phyloP scores from a whole-genome alignment of 2,888 invertebrate species.

The Campoplex capitator region DNA sequence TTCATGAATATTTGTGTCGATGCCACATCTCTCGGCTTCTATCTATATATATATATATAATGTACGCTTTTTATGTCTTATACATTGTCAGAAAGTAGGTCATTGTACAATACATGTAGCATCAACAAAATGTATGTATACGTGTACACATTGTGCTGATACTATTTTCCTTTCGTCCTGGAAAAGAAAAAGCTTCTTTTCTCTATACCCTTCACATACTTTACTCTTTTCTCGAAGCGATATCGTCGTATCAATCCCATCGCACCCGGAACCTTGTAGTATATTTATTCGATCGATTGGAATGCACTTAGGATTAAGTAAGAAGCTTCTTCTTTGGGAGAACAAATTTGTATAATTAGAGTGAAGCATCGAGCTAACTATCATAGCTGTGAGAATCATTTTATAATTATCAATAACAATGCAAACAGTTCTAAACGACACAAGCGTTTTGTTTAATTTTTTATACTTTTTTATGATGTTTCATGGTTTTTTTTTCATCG shows the following conservation, averaged over 20 bases:
- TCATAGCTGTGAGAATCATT: background rate
- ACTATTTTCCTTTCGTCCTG: constrained; percentile 12
- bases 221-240: background rate
- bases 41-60: background rate
- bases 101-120: background rate
- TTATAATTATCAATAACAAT: background rate
- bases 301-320: background rate
- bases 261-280: background rate
- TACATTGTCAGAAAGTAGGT: background rate
- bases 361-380: background rate
- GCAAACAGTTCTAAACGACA: background rate
- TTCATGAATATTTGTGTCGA: constrained; percentile 8
- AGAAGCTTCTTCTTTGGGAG: background rate
- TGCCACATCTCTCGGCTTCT: background rate
- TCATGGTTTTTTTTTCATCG: background rate
- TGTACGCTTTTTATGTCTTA: background rate
- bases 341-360: background rate
- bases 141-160: constrained; percentile 9
- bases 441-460: background rate
- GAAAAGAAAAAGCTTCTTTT: constrained; percentile 1
- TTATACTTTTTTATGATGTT: background rate
- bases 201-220: background rate
- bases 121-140: background rate
- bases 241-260: constrained; percentile 8
- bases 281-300: background rate